A percentile compares a stretch with the other conserved stretches of the same genome.
Evolutionary conservation across 64 coral and sea anemone species (phyloP).

Genomic region (Montipora efflorescens): DNA sequence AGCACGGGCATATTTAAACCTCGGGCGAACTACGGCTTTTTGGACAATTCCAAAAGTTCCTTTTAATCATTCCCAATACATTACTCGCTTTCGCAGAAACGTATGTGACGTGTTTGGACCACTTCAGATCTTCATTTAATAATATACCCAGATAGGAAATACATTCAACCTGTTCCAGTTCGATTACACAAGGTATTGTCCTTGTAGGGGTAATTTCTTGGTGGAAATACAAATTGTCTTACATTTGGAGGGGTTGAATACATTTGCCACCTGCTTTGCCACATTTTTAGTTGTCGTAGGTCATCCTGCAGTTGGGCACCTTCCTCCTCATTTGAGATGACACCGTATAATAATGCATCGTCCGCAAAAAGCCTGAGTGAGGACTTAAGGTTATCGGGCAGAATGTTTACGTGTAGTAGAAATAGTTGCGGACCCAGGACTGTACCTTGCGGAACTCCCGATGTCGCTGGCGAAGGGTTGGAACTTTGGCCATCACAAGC

Average conservation of each 20-base stretch:
- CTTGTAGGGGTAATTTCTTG: conserved; percentile 24
- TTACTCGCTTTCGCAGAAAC: conserved; percentile 28
- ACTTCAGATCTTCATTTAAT: conserved; percentile 43
- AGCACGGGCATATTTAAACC: conserved; percentile 61
- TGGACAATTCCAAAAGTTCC: conserved; percentile 57
- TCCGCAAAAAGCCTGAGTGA: conserved; percentile 62
- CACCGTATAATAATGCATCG: conserved; percentile 39
- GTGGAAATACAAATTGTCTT: conserved; percentile 70
- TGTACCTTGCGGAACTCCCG: conserved; percentile 52
- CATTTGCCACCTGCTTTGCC: conserved; percentile 25
- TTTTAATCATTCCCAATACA: conserved; percentile 39
- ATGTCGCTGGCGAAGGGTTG: conserved; percentile 6
- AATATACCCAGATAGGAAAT: conserved; percentile 39
- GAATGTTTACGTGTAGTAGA: conserved; percentile 40
- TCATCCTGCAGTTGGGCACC: conserved; percentile 38
- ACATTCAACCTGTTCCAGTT: conserved; percentile 49
- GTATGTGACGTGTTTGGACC: conserved; percentile 34
- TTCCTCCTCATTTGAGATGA: conserved; percentile 42
- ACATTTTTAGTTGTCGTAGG: conserved; percentile 7
- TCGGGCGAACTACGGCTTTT: conserved; percentile 57
- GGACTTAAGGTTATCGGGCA: conserved; percentile 51
- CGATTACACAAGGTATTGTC: conserved; percentile 51
- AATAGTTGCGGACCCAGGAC: conserved; percentile 45
- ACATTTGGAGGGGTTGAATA: conserved; percentile 49
- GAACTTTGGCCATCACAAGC: conserved; percentile 46